A percentile compares a stretch with the other conserved stretches of the same genome.
Evolutionary conservation across 2,888 invertebrate genomes (phyloP).

Genomic region (Netelia virgata): DNA sequence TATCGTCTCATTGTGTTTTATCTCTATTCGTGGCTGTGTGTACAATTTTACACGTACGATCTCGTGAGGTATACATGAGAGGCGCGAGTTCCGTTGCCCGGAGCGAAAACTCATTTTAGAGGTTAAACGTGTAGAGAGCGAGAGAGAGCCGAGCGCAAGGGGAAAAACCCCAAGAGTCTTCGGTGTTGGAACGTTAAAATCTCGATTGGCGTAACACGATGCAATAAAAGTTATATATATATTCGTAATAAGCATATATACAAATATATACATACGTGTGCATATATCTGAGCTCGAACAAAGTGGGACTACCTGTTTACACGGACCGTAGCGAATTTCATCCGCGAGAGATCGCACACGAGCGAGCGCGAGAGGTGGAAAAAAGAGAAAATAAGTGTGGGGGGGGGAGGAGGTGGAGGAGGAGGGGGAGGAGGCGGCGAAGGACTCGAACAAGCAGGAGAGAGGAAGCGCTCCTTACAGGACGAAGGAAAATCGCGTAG

Average conservation of each 20-base stretch:
- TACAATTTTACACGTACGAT: no score
- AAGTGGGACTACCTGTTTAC: conserved; percentile 42
- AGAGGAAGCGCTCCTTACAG: neutral
- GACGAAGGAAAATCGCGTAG: no score
- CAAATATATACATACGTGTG: neutral
- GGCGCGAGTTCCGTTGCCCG: no score
- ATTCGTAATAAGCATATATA: no score
- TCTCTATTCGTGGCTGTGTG: no score
- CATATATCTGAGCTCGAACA: neutral
- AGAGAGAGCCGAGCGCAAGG: no score
- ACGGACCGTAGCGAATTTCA: conserved; percentile 36
- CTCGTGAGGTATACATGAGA: no score
- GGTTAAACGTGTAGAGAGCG: no score
- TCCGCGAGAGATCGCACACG: conserved; percentile 1
- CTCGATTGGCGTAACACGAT: neutral
- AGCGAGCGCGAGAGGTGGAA: conserved; percentile 1
- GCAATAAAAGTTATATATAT: neutral
- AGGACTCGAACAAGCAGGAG: neutral
- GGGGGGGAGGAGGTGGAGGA: conserved; percentile 13
- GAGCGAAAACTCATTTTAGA: no score
- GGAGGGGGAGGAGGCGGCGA: neutral
- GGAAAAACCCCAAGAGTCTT: no score
- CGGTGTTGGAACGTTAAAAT: no score
- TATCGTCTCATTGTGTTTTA: no score
- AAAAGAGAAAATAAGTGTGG: conserved; percentile 11